These are phyloP conservation scores for Empidonax alnorum DNA, from an alignment of 2,113 vertebrate genomes.

Conservation along the genomic window DNA sequence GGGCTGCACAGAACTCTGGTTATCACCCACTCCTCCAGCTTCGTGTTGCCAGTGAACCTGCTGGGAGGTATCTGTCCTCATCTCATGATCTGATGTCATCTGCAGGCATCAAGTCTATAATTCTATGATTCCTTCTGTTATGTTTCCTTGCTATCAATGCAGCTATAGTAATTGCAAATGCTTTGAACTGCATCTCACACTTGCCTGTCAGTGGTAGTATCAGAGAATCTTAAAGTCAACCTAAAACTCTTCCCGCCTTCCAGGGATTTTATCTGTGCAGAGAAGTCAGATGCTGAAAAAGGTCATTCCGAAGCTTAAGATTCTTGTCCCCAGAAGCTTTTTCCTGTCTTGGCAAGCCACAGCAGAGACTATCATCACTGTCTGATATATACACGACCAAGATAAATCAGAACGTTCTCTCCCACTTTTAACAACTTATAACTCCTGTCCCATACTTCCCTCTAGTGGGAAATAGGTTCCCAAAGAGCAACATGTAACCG, in stretches of 20 bases:
- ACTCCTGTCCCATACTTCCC: conserved; percentile 14
- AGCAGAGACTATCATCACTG: neutral
- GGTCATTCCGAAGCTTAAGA: neutral
- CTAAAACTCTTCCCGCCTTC: neutral
- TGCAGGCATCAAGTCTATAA: no score
- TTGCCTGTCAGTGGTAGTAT: neutral
- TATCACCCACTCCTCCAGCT: rapidly evolving
- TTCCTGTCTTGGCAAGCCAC: neutral
- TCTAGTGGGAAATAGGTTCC: conserved; percentile 23
- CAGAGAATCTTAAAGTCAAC: neutral
- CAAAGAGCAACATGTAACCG: neutral
- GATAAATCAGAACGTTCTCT: neutral
- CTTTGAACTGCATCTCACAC: neutral
- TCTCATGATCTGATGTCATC: no score
- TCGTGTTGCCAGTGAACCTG: neutral
- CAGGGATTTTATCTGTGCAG: neutral
- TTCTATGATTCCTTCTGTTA: neutral
- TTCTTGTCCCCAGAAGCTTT: neutral
- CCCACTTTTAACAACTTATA: neutral
- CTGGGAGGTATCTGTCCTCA: neutral
- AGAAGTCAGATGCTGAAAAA: neutral
- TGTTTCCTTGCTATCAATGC: neutral
- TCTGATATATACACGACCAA: neutral
- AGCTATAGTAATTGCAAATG: neutral
- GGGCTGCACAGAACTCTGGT: neutral